A percentile compares a stretch with the other conserved stretches of the same genome.
Conservation (phyloP, 2,888 invertebrate genomes). For the Flabesymbios commensalis region DNA sequence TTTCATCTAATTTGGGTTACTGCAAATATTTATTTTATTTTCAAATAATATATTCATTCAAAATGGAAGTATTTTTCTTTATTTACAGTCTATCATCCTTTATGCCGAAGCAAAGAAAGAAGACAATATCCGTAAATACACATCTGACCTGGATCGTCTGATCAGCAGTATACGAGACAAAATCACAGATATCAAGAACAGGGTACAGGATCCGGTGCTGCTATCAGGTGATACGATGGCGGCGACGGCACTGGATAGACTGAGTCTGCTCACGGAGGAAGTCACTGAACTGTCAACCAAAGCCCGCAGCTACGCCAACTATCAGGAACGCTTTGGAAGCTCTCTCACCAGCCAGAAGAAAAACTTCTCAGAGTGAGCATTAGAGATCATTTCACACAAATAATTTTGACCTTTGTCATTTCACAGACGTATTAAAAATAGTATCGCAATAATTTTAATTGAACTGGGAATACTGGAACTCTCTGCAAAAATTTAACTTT, state of each 20-base stretch:
- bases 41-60: neutral
- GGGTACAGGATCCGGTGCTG: conserved; percentile 55
- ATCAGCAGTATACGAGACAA: conserved; percentile 51
- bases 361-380: conserved; percentile 27
- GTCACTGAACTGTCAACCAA: conserved; percentile 46
- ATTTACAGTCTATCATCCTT: conserved; percentile 54
- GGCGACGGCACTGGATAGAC: conserved; percentile 53
- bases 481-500: too few relatives aligned
- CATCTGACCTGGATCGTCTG: conserved; percentile 52
- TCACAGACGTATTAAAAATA: too few relatives aligned
- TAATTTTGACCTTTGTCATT: neutral
- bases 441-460: too few relatives aligned
- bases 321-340: conserved; percentile 61
- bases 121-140: conserved; percentile 60
- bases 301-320: conserved; percentile 58
- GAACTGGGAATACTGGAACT: neutral
- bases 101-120: conserved; percentile 61
- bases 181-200: conserved; percentile 53
- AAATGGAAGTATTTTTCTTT: neutral
- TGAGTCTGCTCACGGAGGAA: conserved; percentile 53
- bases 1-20: too few relatives aligned
- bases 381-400: neutral
- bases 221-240: conserved; percentile 54
- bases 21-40: neutral
- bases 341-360: conserved; percentile 49